Evolutionary conservation across 2,888 invertebrate genomes (phyloP).

Genomic region (Trilocha varians): DNA sequence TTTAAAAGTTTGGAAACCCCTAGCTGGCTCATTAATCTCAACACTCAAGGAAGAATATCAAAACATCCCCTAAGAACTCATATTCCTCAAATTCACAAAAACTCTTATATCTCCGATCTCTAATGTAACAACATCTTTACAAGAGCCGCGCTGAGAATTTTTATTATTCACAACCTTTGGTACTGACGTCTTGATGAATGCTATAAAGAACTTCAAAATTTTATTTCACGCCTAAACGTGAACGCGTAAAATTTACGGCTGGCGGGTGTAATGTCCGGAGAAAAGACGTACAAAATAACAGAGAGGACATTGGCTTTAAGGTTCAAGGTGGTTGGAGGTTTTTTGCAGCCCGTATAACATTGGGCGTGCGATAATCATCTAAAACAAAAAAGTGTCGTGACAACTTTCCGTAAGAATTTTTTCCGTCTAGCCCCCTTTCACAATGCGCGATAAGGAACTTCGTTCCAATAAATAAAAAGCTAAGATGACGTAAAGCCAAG

Average conservation of each 20-base stretch:
- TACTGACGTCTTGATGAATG: slow-evolving; percentile 64
- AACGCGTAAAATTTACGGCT: slow-evolving; percentile 28
- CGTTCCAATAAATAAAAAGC: background rate
- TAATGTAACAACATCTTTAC: too few relatives aligned
- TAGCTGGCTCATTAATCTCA: too few relatives aligned
- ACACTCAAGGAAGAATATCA: slow-evolving; percentile 19
- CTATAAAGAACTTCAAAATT: slow-evolving; percentile 57
- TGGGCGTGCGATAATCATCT: background rate
- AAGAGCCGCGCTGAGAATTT: slow-evolving; percentile 28
- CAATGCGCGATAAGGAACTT: too few relatives aligned
- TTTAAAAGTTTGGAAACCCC: too few relatives aligned
- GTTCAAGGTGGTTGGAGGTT: background rate
- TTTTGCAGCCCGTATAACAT: background rate
- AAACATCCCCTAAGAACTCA: slow-evolving; percentile 20
- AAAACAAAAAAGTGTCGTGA: too few relatives aligned
- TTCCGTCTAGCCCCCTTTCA: too few relatives aligned
- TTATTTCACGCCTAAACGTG: slow-evolving; percentile 48
- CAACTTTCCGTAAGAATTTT: too few relatives aligned
- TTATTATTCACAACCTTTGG: slow-evolving; percentile 63
- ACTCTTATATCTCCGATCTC: too few relatives aligned
- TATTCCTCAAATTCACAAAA: too few relatives aligned
- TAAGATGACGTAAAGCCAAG: background rate
- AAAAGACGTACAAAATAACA: too few relatives aligned
- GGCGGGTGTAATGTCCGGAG: slow-evolving; percentile 4
- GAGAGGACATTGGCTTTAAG: slow-evolving; percentile 2